Conservation (phyloP, 1,140 invertebrate species). For the Micrasema minimum region DNA sequence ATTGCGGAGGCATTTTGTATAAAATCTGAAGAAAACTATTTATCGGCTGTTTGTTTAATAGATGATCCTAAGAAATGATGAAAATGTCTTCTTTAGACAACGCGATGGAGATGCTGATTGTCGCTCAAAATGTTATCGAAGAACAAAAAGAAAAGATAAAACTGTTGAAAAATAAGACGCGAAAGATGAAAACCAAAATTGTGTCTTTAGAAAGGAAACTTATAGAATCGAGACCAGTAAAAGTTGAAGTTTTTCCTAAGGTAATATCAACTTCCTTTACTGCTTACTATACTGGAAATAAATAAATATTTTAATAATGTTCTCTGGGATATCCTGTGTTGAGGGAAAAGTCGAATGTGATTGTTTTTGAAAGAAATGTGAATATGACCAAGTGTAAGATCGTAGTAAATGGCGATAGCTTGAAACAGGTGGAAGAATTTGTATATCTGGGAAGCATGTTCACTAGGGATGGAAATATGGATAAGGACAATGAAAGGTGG, state of each 20-base stretch:
- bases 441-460: too few relatives aligned
- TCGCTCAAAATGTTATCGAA: slow-evolving; percentile 29
- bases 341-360: too few relatives aligned
- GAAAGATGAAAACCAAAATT: slow-evolving; percentile 29
- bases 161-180: slow-evolving; percentile 14
- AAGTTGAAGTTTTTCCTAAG: neutral
- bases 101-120: slow-evolving; percentile 29
- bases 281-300: too few relatives aligned
- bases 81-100: slow-evolving; percentile 32
- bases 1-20: neutral
- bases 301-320: too few relatives aligned
- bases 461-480: too few relatives aligned
- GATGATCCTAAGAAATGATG: slow-evolving; percentile 1
- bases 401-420: too few relatives aligned
- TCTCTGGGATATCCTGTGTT: too few relatives aligned
- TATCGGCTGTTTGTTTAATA: neutral
- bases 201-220: slow-evolving; percentile 17
- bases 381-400: too few relatives aligned
- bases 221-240: slow-evolving; percentile 1
- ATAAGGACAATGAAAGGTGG: too few relatives aligned
- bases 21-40: neutral
- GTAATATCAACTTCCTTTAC: slow-evolving; percentile 4
- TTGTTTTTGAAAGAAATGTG: too few relatives aligned
- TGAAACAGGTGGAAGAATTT: too few relatives aligned
- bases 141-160: slow-evolving; percentile 30